Evolutionary conservation across 2,888 invertebrate genomes (phyloP), one percentile per base, ranked within the genome.

Genomic region (Heteromyza rotundicornis): DNA sequence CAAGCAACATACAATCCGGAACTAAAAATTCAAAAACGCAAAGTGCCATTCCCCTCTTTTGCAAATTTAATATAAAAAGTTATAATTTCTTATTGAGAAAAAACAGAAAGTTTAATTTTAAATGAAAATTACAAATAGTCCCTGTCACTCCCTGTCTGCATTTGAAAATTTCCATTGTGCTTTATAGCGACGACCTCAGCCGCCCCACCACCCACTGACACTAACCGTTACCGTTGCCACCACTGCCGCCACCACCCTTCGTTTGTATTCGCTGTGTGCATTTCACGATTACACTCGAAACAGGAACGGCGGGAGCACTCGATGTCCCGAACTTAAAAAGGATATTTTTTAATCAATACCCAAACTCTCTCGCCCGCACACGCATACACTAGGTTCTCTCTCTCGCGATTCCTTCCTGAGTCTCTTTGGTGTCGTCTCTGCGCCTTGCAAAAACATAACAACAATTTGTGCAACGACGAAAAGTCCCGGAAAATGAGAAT

Each of bases 341-440:
- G 67, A 73, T 65, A n/a, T n/a, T n/a, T 74, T 75, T 72, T 72
- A 73, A 73, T 73, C 73, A 73, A 73, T 73, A 73, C 63, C 64
- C 60, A 67, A 67, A 63, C 63, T 62, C 58, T 66, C 52, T 66
- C 52, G 50, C 51, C 51, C 40, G 44, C 17, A 57, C 22, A 7
- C 14, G 40, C 40, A n/a, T n/a, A n/a, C 5, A 27, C 27, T 27
- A 5, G 27, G 10, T 27, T 27, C 7, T 27, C 27, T 27, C 27
- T 27, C 27, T 27, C 27, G 5, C 27, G 27, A 27, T 27, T 27
- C 10, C 10, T 27, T 10, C 10, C 27, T 27, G 27, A 27, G 27
- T 27, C 27, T 27, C 27, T 27, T n/a, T n/a, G n/a, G n/a, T n/a
- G n/a, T n/a, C n/a, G n/a, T n/a, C 57, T 49, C 52, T 60, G 2